These are phyloP conservation scores for Etia nguti DNA, from an alignment of 2,113 vertebrate genomes.

Conservation along the genomic window DNA sequence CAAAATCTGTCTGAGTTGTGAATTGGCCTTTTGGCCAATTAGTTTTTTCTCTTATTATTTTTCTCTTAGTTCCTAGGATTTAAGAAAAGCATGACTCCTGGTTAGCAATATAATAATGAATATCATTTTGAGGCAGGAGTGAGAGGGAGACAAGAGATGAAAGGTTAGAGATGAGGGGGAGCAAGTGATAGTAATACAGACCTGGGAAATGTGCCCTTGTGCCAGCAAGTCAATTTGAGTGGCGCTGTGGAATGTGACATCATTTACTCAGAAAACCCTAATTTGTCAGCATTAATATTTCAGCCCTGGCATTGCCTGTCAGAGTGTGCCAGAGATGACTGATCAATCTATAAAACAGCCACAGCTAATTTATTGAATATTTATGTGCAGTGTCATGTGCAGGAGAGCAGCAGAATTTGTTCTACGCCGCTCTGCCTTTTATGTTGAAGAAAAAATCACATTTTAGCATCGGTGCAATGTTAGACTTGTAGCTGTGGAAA, in stretches of 20 bases:
- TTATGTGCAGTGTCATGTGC: conserved; percentile 98
- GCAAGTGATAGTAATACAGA: conserved; percentile 46
- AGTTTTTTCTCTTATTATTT: not conserved
- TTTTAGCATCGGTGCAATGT: not conserved
- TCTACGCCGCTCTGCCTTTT: conserved; percentile 73
- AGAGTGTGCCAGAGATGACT: conserved; percentile 96
- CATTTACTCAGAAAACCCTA: conserved; percentile 99
- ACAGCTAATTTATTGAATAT: conserved; percentile 99
- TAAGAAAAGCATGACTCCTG: conserved; percentile 56
- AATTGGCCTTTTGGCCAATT: conserved; percentile 18
- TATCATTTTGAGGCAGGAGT: conserved; percentile 79
- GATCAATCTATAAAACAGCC: conserved; percentile 97
- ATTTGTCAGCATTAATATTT: conserved; percentile 99
- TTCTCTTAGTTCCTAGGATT: not conserved
- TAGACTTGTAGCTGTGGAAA: not conserved
- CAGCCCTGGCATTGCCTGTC: conserved; percentile 94
- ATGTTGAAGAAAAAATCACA: not conserved
- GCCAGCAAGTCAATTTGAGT: conserved; percentile 98
- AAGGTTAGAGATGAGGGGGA: conserved; percentile 40
- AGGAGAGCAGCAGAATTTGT: conserved; percentile 88
- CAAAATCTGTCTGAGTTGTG: not conserved
- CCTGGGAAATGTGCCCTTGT: conserved; percentile 67
- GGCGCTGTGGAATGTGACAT: conserved; percentile 97
- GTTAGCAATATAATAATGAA: conserved; percentile 74
- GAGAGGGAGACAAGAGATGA: conserved; percentile 59